Percentiles rank a stretch among this genome's conserved stretches.
phyloP scores from a whole-genome alignment of 2,888 invertebrate genomes.

The Bimastos eiseni region DNA sequence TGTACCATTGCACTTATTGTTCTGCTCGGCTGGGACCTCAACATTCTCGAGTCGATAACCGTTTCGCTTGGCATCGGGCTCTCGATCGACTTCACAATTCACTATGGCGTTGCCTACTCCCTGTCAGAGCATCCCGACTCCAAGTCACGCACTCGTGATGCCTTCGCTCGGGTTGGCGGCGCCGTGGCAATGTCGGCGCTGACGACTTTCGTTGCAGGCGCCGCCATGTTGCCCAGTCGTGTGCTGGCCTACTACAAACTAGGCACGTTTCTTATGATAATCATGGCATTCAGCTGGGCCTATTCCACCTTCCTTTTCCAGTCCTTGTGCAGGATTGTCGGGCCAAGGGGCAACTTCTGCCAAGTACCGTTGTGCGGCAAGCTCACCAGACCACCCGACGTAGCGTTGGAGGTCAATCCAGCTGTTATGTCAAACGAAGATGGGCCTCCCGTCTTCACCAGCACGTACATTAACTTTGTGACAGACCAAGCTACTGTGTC shows the following conservation, averaged over 20 bases:
- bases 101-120: conserved; percentile 81
- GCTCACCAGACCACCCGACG: not conserved
- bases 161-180: conserved; percentile 71
- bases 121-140: not conserved
- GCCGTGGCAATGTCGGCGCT: conserved; percentile 85
- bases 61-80: conserved; percentile 90
- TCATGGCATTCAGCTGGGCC: conserved; percentile 87
- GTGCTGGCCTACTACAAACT: conserved; percentile 90
- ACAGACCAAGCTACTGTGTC: not conserved
- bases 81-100: conserved; percentile 89
- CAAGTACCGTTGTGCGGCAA: not conserved
- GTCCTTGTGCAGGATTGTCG: conserved; percentile 24
- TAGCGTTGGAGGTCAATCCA: not conserved
- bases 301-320: conserved; percentile 64
- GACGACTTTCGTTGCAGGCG: conserved; percentile 86
- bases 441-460: not conserved
- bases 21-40: conserved; percentile 80
- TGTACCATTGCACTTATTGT: conserved; percentile 72
- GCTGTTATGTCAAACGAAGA: not conserved
- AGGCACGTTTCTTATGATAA: conserved; percentile 82
- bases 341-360: conserved; percentile 22
- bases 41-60: conserved; percentile 89
- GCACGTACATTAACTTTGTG: conserved; percentile 7
- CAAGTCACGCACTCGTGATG: not conserved
- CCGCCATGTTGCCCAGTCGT: conserved; percentile 82